A percentile compares a stretch with the other conserved stretches of the same genome.
Evolutionary conservation across 2,113 vertebrate species (phyloP).

Genomic region (Elachura formosa): DNA sequence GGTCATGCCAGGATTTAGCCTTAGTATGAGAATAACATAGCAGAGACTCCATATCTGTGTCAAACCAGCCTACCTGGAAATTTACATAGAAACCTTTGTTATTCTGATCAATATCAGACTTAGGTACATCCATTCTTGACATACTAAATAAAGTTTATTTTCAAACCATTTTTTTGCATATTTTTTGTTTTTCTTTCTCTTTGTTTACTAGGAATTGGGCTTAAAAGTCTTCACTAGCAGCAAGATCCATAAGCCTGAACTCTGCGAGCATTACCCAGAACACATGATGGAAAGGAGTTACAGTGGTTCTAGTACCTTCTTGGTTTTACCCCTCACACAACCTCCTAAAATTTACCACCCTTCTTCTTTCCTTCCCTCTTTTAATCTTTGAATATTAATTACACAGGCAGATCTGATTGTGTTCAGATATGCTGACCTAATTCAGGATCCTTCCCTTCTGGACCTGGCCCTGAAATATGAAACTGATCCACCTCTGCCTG

Average conservation of each 20-base stretch:
- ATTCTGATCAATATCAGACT: background rate
- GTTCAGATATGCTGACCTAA: background rate
- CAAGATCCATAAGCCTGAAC: conserved; percentile 63
- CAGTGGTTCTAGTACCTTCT: background rate
- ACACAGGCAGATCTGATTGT: background rate
- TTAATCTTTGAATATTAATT: background rate
- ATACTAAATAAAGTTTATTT: background rate
- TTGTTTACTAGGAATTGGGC: conserved; percentile 63
- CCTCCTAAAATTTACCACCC: background rate
- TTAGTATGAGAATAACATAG: background rate
- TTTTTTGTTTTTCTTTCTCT: conserved; percentile 4
- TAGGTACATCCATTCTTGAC: background rate
- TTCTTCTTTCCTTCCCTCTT: background rate
- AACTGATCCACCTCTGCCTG: background rate
- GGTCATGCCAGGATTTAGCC: background rate
- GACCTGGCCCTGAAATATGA: background rate
- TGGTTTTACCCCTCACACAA: background rate
- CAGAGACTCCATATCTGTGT: background rate
- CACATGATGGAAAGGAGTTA: conserved; percentile 42
- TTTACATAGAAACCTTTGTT: background rate
- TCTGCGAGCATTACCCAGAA: conserved; percentile 25
- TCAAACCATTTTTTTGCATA: background rate
- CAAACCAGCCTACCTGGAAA: background rate
- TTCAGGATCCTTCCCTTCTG: background rate
- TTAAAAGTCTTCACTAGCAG: conserved; percentile 73